Evolutionary conservation across 64 coral and sea anemone genomes (phyloP), one percentile per base, ranked within the genome.

Genomic region (Pachyseris speciosa): DNA sequence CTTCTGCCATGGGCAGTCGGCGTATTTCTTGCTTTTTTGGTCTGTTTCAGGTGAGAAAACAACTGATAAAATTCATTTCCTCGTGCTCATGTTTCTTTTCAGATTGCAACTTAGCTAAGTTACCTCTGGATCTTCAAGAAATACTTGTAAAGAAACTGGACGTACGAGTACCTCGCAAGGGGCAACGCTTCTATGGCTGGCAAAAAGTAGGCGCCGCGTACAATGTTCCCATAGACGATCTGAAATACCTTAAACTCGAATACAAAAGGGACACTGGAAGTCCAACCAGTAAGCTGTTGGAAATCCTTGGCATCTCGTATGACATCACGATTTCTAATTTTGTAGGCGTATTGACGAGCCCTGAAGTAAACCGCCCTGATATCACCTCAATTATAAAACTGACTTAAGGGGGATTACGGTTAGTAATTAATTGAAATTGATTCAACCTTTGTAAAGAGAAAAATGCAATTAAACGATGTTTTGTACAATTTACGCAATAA

Each of bases 191-290:
- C 22, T 42, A 81, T 63, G 77, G 51, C 34, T 81, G 77, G 77
- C 51, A 81, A 81, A 61, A 63, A 61, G 52, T 81, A 12, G 77
- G 77, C 20, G 77, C 30, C 12, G 77, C 19, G 22, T 81, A 61
- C 40, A 26, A 81, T 22, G 36, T 81, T 26, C 0, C 15, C 52
- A 61, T 10, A 20, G 32, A 81, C 13, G 77, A 81, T 2, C 51
- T 81, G 9, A 22, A 30, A 3, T 61, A 81, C 77, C 17, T 81
- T 39, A 61, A 81, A 20, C 20, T 81, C 8, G 77, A 81, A 81
- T 81, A 81, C 52, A 81, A 42, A 53, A 81, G 52, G 37, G 77
- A 63, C 19, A 81, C 32, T 26, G 77, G 77, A 5, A 81, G 77
- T 22, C 77, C 77, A 7, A 81, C 77, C 16, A 39, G 30, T 25